phyloP scores from a whole-genome alignment of 2,797 vertebrate genomes.

The Micropoecilia bifurca region DNA sequence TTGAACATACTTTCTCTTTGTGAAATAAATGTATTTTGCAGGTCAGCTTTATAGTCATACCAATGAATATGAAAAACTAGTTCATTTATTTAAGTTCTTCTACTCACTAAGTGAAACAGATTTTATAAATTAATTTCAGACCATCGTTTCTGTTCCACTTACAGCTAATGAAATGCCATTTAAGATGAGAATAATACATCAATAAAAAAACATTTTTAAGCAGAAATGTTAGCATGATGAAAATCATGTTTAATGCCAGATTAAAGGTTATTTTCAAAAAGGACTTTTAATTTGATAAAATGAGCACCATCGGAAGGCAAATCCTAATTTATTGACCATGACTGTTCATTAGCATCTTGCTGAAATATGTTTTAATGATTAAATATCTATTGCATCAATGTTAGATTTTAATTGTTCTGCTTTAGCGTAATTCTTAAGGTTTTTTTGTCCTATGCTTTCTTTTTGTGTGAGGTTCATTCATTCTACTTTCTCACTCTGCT shows the following conservation, averaged over 20 bases:
- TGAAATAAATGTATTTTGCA: neutral
- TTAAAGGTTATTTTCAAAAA: neutral
- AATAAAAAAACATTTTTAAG: neutral
- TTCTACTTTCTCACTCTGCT: neutral
- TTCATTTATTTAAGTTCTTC: neutral
- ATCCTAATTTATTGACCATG: neutral
- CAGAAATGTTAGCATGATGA: neutral
- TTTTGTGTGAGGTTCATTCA: neutral
- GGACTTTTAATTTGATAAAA: neutral
- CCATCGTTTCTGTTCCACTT: neutral
- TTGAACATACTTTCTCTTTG: neutral
- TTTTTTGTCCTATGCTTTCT: neutral
- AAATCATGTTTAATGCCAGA: neutral
- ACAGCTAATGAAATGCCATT: neutral
- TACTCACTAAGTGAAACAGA: neutral
- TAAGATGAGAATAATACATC: neutral
- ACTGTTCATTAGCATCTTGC: neutral
- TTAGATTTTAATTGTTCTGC: too few species aligned
- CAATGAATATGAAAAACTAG: neutral
- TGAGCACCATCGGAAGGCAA: too few species aligned
- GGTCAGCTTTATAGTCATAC: too few species aligned
- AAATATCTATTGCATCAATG: too few species aligned
- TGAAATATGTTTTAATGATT: neutral
- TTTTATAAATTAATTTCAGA: neutral
- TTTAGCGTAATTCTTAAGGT: too few species aligned